Conservation (phyloP, 2,888 invertebrate genomes). For the Eucriotettix oculatus region DNA sequence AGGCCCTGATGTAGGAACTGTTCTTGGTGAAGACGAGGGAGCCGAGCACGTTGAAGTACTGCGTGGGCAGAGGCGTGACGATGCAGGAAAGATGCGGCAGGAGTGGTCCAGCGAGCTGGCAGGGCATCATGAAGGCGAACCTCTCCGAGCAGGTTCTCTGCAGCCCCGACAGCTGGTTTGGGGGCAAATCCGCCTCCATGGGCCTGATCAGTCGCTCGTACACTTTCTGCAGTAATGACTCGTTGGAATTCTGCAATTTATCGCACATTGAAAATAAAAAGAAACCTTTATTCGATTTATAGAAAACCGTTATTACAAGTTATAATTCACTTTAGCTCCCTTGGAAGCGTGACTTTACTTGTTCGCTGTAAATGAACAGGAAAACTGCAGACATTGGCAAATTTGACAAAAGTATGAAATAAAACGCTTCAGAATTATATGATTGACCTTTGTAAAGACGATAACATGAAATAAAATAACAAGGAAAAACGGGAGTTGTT, state of each 20-base stretch:
- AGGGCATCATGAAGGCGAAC: neutral
- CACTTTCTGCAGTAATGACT: neutral
- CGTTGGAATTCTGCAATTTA: neutral
- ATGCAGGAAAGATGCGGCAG: neutral
- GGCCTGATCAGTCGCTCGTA: neutral
- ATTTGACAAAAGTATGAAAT: too few species aligned
- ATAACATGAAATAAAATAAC: too few species aligned
- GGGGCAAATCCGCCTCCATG: neutral
- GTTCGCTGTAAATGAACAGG: too few species aligned
- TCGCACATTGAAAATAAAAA: neutral
- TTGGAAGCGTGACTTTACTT: too few species aligned
- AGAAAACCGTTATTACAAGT: neutral
- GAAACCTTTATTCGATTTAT: neutral
- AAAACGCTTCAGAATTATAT: too few species aligned
- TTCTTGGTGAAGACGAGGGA: neutral
- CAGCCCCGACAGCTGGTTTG: neutral
- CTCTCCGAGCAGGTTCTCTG: neutral
- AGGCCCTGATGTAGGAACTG: neutral
- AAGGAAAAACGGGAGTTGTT: too few species aligned
- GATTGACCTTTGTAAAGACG: too few species aligned
- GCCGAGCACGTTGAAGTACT: neutral
- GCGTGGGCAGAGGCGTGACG: neutral
- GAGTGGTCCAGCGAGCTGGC: neutral
- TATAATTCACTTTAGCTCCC: neutral
- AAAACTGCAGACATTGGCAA: too few species aligned